Conservation (phyloP, 2,113 vertebrate genomes). For the Amblyopsis rosae region DNA sequence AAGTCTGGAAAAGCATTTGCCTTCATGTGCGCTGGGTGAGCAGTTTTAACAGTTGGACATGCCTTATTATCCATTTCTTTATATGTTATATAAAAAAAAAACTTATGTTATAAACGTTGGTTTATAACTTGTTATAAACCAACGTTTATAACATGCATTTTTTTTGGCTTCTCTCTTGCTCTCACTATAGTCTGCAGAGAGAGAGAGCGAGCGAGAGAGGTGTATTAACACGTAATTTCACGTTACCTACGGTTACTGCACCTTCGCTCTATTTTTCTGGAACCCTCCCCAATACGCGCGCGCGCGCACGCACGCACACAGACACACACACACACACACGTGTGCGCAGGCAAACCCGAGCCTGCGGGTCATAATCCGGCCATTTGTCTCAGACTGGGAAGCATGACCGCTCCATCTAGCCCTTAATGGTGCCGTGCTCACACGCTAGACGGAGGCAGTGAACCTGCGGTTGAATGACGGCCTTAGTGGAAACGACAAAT, state of each 20-base stretch:
- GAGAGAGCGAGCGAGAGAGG: constrained; percentile 34
- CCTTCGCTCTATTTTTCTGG: background rate
- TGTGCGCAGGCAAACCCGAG: background rate
- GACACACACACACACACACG: constrained; percentile 5
- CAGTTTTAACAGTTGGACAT: too few relatives aligned
- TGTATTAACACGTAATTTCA: constrained; percentile 52
- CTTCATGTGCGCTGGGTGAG: too few relatives aligned
- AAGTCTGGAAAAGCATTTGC: too few relatives aligned
- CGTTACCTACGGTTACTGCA: background rate
- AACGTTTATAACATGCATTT: too few relatives aligned
- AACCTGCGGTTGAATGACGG: constrained; percentile 45
- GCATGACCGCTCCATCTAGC: constrained; percentile 59
- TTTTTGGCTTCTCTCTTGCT: too few relatives aligned
- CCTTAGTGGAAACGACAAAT: constrained; percentile 39
- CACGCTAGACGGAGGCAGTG: constrained; percentile 53
- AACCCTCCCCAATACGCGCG: background rate
- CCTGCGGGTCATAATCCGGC: constrained; percentile 52
- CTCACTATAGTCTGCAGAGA: too few relatives aligned
- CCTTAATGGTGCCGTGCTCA: constrained; percentile 53
- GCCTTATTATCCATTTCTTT: too few relatives aligned
- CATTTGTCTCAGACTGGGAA: constrained; percentile 56
- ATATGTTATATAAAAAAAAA: too few relatives aligned
- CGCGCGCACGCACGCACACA: background rate
- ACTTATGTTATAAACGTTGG: too few relatives aligned
- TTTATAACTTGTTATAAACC: too few relatives aligned